Conservation (phyloP, 2,888 invertebrate species). For the Machimus rusticus region DNA sequence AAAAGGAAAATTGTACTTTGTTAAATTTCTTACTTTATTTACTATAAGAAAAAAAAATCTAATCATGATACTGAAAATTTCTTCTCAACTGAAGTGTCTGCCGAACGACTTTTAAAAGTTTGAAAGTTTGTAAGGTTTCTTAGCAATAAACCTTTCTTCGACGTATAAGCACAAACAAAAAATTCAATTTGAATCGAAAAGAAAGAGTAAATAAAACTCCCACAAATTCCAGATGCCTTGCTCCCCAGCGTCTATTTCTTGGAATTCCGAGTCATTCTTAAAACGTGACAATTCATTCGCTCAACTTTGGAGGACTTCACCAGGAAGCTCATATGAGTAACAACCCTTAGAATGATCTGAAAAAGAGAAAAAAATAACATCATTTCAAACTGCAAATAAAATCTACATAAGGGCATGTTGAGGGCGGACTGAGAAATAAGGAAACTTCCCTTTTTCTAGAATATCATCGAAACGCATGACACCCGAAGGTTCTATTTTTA, state of each 20-base stretch:
- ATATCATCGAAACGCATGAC: too few species aligned
- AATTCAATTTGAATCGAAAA: background rate
- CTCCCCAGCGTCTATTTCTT: background rate
- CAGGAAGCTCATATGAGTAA: background rate
- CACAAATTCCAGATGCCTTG: background rate
- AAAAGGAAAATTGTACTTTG: too few species aligned
- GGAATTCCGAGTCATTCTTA: background rate
- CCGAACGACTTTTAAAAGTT: background rate
- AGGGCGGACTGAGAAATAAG: background rate
- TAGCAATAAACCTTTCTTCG: background rate
- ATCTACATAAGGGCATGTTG: background rate
- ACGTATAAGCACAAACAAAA: background rate
- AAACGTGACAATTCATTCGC: background rate
- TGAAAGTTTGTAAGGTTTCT: background rate
- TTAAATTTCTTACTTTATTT: background rate
- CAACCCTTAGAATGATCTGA: background rate
- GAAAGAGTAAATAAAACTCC: background rate
- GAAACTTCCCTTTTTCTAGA: background rate
- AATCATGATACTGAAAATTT: background rate
- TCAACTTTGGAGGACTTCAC: background rate
- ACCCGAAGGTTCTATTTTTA: background rate
- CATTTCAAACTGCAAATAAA: background rate
- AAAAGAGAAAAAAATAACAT: background rate
- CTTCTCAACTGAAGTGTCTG: background rate
- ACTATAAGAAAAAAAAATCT: background rate